Evolutionary conservation across 2,113 vertebrate genomes (phyloP), one percentile per base, ranked within the genome.

Genomic region (Parus major): DNA sequence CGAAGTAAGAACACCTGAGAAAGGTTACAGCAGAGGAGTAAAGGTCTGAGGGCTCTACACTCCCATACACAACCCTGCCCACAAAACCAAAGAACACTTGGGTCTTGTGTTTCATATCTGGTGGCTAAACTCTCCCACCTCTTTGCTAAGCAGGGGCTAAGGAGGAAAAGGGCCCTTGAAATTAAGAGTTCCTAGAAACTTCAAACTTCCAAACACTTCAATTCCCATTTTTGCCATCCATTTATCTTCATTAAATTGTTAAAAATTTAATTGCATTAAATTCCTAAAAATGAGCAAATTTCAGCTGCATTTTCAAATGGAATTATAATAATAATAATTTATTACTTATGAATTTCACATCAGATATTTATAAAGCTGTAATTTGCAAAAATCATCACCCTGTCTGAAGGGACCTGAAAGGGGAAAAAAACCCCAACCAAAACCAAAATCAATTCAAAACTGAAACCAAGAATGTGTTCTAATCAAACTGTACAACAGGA

Each of bases 341-440:
- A 60, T 63, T 81, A 82, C 78, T 76, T 60, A 89, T 81, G 25
- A 87, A 82, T 69, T 76, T 36, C 24, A 71, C 17, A 68, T 89
- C 78, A 47, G 55, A 42, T 60, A 72, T 82, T 70, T 63, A 55
- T 70, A 88, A 39, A 66, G 22, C 29, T 72, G 69, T 19, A 20
- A 82, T 57, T 80, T 93, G 36, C 60, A 92, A 95, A 83, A 92
- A 66, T 57, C 53, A 88, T 64, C 31, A 44, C 28, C 44, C 36
- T 80, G 28, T 65, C 61, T 93, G 85, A 91, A 82, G 61, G 25
- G 61, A 47, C 15, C 29, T 79, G 41, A 84, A 91, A 91, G 41
- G 18, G 24, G 1, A 49, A 44, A 47, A 83, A 78, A 1, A 25
- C 0, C 13, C 0, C 13, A 11, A 16, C 11, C 3, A 47, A 57